These are phyloP conservation scores for Phoxinus phoxinus DNA, from an alignment of 2,113 vertebrate species.

Conservation along the genomic window DNA sequence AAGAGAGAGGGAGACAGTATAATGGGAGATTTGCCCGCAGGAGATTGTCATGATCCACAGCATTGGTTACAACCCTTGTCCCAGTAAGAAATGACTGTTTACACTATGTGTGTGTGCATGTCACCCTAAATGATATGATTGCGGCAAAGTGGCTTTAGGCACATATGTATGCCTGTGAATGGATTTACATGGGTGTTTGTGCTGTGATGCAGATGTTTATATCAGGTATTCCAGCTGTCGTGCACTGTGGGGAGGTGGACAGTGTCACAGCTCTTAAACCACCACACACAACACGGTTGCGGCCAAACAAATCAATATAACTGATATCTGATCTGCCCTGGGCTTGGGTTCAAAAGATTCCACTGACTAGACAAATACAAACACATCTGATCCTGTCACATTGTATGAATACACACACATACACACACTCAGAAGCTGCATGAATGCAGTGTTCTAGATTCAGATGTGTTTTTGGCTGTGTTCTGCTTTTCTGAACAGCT, in stretches of 20 bases:
- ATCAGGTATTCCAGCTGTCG: slow-evolving; percentile 3
- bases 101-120: slow-evolving; percentile 18
- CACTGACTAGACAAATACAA: slow-evolving; percentile 41
- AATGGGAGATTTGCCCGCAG: slow-evolving; percentile 37
- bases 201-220: slow-evolving; percentile 29
- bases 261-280: slow-evolving; percentile 35
- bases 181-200: background rate
- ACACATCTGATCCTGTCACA: slow-evolving; percentile 47
- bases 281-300: slow-evolving; percentile 35
- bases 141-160: background rate
- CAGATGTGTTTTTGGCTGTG: background rate
- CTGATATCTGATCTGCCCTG: slow-evolving; percentile 51
- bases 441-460: background rate
- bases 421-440: background rate
- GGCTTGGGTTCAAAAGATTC: slow-evolving; percentile 36
- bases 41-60: slow-evolving; percentile 35
- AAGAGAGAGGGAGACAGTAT: slow-evolving; percentile 32
- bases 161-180: background rate
- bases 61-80: slow-evolving; percentile 26
- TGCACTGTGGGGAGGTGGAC: slow-evolving; percentile 7
- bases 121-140: slow-evolving; percentile 20
- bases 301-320: slow-evolving; percentile 60
- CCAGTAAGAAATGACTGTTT: slow-evolving; percentile 22
- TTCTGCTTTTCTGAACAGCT: slow-evolving; percentile 5
- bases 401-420: slow-evolving; percentile 26